These are phyloP conservation scores for Hippoglossus hippoglossus DNA, from an alignment of 2,797 vertebrate genomes.

Conservation along the genomic window DNA sequence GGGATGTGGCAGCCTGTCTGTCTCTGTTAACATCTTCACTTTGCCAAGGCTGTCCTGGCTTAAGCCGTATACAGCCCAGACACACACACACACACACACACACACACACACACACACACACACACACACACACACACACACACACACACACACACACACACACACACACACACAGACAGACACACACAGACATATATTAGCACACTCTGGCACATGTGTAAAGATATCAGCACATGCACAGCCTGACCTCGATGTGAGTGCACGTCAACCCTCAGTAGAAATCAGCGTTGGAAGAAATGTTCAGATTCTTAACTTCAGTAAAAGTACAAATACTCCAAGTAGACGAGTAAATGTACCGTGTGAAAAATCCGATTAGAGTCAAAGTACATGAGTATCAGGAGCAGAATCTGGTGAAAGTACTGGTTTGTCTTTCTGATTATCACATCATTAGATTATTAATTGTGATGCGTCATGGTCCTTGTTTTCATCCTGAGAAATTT, in stretches of 20 bases:
- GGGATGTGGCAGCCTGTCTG: conserved; percentile 71
- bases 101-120: conserved; percentile 7
- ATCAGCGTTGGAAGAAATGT: not conserved
- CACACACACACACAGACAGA: conserved; percentile 5
- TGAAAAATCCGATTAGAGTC: too few species aligned
- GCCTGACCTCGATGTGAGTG: too few species aligned
- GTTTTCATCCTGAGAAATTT: too few species aligned
- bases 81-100: conserved; percentile 8
- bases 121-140: conserved; percentile 14
- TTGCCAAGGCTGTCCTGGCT: conserved; percentile 55
- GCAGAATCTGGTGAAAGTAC: too few species aligned
- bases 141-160: conserved; percentile 2
- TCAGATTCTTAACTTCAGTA: conserved; percentile 16
- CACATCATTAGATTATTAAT: too few species aligned
- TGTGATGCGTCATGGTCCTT: too few species aligned
- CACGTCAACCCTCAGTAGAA: not conserved
- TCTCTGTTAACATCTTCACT: conserved; percentile 68
- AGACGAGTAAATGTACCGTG: too few species aligned
- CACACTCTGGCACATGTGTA: not conserved
- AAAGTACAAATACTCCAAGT: not conserved
- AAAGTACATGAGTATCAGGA: too few species aligned
- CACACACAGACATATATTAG: not conserved
- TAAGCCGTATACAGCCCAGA: conserved; percentile 35
- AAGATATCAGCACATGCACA: conserved; percentile 16
- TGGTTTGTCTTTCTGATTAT: too few species aligned